Conservation (phyloP, 2,888 invertebrate genomes). For the Ophion ellenae region DNA sequence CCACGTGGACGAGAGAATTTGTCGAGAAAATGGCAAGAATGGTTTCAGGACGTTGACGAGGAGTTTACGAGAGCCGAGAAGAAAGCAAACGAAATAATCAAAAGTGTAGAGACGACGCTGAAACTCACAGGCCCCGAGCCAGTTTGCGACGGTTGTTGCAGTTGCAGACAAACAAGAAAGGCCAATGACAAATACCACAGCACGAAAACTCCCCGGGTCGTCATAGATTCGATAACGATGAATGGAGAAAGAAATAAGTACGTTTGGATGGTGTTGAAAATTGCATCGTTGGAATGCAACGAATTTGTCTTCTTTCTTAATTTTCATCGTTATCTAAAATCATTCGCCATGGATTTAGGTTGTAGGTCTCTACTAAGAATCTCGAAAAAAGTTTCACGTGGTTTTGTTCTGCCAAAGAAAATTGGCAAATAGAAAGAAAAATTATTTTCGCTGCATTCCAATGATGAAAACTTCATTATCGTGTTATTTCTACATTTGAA, state of each 20-base stretch:
- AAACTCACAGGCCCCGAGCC: slow-evolving; percentile 71
- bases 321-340: too few relatives aligned
- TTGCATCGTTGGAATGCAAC: too few relatives aligned
- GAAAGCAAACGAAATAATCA: slow-evolving; percentile 74
- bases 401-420: too few relatives aligned
- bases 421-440: too few relatives aligned
- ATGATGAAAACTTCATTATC: too few relatives aligned
- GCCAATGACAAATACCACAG: slow-evolving; percentile 70
- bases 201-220: slow-evolving; percentile 71
- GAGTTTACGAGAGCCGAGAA: slow-evolving; percentile 72
- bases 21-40: slow-evolving; percentile 79
- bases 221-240: slow-evolving; percentile 73
- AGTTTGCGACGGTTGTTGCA: slow-evolving; percentile 77
- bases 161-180: slow-evolving; percentile 76
- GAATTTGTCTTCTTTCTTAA: too few relatives aligned
- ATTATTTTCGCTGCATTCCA: too few relatives aligned
- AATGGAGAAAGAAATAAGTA: slow-evolving; percentile 71
- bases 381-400: too few relatives aligned
- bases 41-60: slow-evolving; percentile 75
- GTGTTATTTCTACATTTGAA: too few relatives aligned
- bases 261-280: not conserved
- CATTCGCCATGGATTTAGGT: too few relatives aligned
- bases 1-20: slow-evolving; percentile 76
- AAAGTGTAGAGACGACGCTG: slow-evolving; percentile 71
- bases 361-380: too few relatives aligned